Evolutionary conservation across 2,888 invertebrate species (phyloP), one percentile per base, ranked within the genome.

Genomic region (Acleris cristana): DNA sequence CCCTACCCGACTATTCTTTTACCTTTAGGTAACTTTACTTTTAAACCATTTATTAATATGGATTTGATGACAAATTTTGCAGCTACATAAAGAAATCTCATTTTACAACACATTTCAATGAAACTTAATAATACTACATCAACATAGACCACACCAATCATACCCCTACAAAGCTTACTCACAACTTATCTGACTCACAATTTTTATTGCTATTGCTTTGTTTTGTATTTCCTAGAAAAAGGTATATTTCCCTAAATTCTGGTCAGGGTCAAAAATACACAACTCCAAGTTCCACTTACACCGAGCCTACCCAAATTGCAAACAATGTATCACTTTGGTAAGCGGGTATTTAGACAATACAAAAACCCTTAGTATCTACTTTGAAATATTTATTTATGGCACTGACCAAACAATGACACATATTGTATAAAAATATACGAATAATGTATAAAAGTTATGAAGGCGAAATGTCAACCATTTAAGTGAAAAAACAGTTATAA

Each of bases 391-490:
- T 59, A 48, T 51, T 55, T 45, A 61, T 61, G 55, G 40, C 52
- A 30, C 56, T 61, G 61, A 61, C 66, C 60, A 48, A 51, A 21
- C 23, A 44, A 44, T 58, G 51, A 58, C 52, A 45, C 71, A 70
- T 71, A 65, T 72, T 74, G 75, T 79, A 79, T 77, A 79, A 79
- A 79, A 79, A 79, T 80, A 79, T 79, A 70, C 70, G 77, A 78
- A 74, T 76, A 23, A 72, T 65, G 56, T 79, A 77, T 75, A 73
- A 76, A 76, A 78, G 78, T 66, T 61, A 55, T n/a, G 52, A 66
- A 66, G 61, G 61, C 66, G 52, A 65, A 65, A 59, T 30, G 65
- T 65, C 65, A 61, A 57, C 57, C 54, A 64, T 45, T 59, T 52
- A 48, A 54, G 59, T 55, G 60, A 59, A 59, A 61, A 68, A 64